These are phyloP conservation scores for Boleophthalmus pectinirostris DNA, from an alignment of 2,113 vertebrate species.

Conservation along the genomic window DNA sequence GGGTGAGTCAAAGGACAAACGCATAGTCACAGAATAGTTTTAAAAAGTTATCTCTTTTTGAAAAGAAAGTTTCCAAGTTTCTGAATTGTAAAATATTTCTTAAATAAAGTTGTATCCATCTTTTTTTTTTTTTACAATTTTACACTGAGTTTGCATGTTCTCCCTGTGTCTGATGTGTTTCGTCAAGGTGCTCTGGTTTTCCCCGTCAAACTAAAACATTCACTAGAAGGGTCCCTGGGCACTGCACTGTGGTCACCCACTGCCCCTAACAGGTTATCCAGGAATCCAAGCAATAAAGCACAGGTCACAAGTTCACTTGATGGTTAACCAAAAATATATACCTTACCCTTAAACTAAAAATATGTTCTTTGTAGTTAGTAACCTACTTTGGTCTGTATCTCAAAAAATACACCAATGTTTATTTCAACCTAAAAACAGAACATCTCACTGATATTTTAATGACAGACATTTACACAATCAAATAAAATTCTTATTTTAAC, in stretches of 20 bases:
- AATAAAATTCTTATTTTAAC: background rate
- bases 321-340: background rate
- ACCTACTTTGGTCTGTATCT: background rate
- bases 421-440: too few species aligned
- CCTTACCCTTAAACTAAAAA: background rate
- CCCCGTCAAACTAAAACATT: background rate
- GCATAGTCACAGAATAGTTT: background rate
- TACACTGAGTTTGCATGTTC: background rate
- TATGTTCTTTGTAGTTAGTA: background rate
- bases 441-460: background rate
- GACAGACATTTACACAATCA: background rate
- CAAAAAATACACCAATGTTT: too few species aligned
- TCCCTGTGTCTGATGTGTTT: background rate
- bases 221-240: background rate
- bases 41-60: background rate
- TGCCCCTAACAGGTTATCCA: background rate
- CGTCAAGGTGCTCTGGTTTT: background rate
- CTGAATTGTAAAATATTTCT: background rate
- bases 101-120: background rate
- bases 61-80: background rate
- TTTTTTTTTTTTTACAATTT: background rate
- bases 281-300: background rate
- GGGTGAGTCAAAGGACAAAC: background rate
- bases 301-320: background rate
- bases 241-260: background rate